Evolutionary conservation across 2,113 vertebrate genomes (phyloP), one percentile per base, ranked within the genome.

Genomic region (Rhombomys opimus): DNA sequence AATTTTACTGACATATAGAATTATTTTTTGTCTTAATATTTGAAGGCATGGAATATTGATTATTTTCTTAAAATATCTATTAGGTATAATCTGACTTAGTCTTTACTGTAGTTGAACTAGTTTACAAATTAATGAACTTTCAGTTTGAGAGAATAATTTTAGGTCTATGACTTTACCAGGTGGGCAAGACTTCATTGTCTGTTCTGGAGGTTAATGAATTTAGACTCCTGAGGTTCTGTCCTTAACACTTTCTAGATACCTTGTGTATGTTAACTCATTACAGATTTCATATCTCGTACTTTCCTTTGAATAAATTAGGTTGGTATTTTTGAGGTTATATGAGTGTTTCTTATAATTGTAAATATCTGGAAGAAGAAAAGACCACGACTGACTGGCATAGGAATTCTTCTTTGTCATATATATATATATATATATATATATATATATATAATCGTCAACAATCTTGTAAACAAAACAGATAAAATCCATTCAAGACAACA

Each of bases 1-100:
- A 61, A 85, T 78, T 92, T 96, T 97, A 30, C 52, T 97, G 75
- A 97, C 50, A 38, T 65, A 46, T 54, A 72, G 54, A 96, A 96
- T 92, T 73, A 91, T 81, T 52, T 0, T 94, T 85, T 70, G 23
- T 94, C 92, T 95, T 91, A 65, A 57, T 78, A 30, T 91, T 93
- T 80, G 30, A 76, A 89, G 23, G 93, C 38, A 88, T 77, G n/a
- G 57, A 63, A 81, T n/a, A 10, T 27, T 92, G 46, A 46, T 4
- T 46, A 23, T 25, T 89, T 89, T 72, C 9, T 52, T 76, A 88
- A 87, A 85, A 41, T 65, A 82, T 32, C 5, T 94, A 10, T 18
- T 82, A 91, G 52, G 22, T 86, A 91, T 70, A 91, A 67, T n/a
- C 8, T 72, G 17, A 90, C 46, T 46, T 46, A 46, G 46, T 46